Percentiles rank a stretch among this genome's conserved stretches.
Evolutionary conservation across 1,140 invertebrate species (phyloP).

Genomic region (Papilio xuthus): DNA sequence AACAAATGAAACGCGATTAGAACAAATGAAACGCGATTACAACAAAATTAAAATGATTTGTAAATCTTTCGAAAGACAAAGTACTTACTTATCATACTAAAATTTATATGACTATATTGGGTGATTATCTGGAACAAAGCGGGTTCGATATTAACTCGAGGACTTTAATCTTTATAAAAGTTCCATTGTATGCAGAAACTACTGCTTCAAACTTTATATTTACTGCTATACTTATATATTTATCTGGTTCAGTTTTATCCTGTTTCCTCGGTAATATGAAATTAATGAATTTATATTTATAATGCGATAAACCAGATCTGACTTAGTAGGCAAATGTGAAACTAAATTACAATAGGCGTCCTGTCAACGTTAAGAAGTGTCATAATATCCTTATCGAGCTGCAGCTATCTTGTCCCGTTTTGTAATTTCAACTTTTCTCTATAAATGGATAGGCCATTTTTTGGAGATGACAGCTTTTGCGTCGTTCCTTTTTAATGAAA

Average conservation of each 20-base stretch:
- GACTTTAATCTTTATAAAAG: constrained; percentile 24
- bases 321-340: too few species aligned
- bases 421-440: too few species aligned
- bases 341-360: too few species aligned
- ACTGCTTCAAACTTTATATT: constrained; percentile 25
- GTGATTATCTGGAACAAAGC: constrained; percentile 15
- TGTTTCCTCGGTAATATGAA: not conserved
- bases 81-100: not conserved
- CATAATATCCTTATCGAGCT: too few species aligned
- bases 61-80: not conserved
- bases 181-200: not conserved
- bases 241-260: not conserved
- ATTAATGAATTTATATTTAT: not conserved
- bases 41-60: not conserved
- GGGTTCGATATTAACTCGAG: constrained; percentile 23
- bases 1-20: not conserved
- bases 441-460: too few species aligned
- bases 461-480: too few species aligned
- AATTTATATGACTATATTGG: not conserved
- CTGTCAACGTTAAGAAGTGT: too few species aligned
- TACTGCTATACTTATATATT: not conserved
- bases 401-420: too few species aligned
- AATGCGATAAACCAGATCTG: too few species aligned
- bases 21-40: not conserved
- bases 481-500: too few species aligned